phyloP scores from a whole-genome alignment of 2,113 vertebrate genomes.

The Rhegmatorhina hoffmannsi region DNA sequence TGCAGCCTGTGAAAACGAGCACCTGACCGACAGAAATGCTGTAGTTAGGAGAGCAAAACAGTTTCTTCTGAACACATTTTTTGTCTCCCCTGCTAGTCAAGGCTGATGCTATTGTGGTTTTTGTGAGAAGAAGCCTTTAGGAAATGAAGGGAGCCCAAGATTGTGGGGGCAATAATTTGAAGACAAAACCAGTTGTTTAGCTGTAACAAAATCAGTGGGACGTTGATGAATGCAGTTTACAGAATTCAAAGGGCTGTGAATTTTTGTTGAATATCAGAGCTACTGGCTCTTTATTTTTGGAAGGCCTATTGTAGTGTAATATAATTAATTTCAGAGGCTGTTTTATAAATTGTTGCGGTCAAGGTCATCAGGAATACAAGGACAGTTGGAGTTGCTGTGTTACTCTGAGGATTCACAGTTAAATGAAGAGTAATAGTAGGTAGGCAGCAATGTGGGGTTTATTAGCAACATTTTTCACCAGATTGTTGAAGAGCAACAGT shows the following conservation, averaged over 20 bases:
- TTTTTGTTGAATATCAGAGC: constrained; percentile 41
- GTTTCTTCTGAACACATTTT: not conserved
- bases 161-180: constrained; percentile 16
- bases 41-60: not conserved
- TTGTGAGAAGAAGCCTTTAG: constrained; percentile 3
- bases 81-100: not conserved
- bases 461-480: constrained; percentile 31
- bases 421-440: constrained; percentile 23
- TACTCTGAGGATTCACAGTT: constrained; percentile 19
- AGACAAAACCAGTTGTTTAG: constrained; percentile 50
- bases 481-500: not conserved
- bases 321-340: constrained; percentile 34
- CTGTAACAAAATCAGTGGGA: constrained; percentile 38
- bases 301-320: constrained; percentile 27
- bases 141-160: not conserved
- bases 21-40: not conserved
- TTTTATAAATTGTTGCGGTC: constrained; percentile 44
- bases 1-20: not conserved
- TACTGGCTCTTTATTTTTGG: constrained; percentile 53
- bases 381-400: not conserved
- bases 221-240: constrained; percentile 32
- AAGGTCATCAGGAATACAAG: constrained; percentile 41
- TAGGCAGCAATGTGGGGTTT: not conserved
- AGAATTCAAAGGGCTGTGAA: constrained; percentile 21
- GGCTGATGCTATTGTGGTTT: not conserved